Evolutionary conservation across 2,797 vertebrate genomes (phyloP), one percentile per base, ranked within the genome.

Genomic region (Smutsia gigantea): DNA sequence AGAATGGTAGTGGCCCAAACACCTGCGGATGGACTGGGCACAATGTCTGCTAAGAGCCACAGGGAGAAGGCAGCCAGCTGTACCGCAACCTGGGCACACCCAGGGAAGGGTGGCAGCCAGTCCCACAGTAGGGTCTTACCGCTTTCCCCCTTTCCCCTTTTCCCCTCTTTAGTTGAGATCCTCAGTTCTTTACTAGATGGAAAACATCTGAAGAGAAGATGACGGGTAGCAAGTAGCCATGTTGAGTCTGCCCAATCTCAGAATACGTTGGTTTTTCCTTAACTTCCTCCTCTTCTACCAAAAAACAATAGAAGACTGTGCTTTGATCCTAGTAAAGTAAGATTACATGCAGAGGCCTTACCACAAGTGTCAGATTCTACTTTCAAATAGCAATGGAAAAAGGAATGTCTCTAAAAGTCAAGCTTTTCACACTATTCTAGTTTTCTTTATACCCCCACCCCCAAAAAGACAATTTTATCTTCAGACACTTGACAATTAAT

Each of bases 381-480:
- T 93, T 93, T 72, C 53, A 85, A 87, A 78, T 0, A 81, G 77
- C 46, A 79, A 72, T 11, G 13, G 25, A 88, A 74, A 92, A 71
- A 53, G 49, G 79, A 89, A 85, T 19, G 27, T 66, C 42, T 84
- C 64, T 57, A 15, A 57, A 86, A 34, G 42, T 39, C 12, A 83
- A 46, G 39, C 3, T 87, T 87, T 86, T 46, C 75, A 69, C 7
- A 59, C 31, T 75, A 64, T 42, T 88, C 29, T 2, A 66, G 27
- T 4, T 66, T 81, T 86, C 34, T 57, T 90, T 55, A 89, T 23
- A 75, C 13, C 31, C 25, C 25, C 5, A 0, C 1, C 1, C 3
- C 3, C 46, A 79, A 82, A 37, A 39, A 29, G 42, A 5, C 31
- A 51, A 81, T 59, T 34, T 92, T 27, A 46, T 92, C 66, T 75